These are phyloP conservation scores for Mystacornis crossleyi DNA, from an alignment of 2,113 vertebrate genomes.

Conservation along the genomic window DNA sequence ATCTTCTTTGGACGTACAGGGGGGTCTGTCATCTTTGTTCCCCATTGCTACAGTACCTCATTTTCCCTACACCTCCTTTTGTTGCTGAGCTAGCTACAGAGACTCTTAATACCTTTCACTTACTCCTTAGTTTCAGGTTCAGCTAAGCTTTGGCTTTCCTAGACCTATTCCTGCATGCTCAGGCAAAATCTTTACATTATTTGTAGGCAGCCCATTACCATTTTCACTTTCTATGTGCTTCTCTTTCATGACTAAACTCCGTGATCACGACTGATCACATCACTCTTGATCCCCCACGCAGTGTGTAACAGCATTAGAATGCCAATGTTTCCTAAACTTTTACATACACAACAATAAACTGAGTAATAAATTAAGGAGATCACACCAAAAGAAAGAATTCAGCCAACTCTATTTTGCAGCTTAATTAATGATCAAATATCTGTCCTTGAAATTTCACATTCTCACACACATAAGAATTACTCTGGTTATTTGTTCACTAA, in stretches of 20 bases:
- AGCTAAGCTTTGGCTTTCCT: background rate
- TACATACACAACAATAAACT: background rate
- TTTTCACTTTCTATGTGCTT: background rate
- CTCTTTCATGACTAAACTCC: background rate
- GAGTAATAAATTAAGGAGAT: background rate
- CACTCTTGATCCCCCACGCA: background rate
- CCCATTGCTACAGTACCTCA: background rate
- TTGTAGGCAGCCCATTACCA: background rate
- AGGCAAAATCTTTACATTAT: background rate
- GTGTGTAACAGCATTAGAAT: background rate
- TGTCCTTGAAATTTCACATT: background rate
- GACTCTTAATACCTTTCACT: background rate
- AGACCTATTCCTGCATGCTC: background rate
- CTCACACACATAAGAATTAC: background rate
- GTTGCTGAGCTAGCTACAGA: background rate
- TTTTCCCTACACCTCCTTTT: background rate
- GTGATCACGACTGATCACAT: accelerated
- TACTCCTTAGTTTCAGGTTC: background rate
- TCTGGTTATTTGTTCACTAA: background rate
- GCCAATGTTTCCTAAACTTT: background rate
- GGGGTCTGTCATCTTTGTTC: too few species aligned
- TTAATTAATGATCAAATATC: background rate
- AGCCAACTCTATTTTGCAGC: background rate
- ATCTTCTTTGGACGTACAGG: too few species aligned
- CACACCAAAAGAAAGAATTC: background rate